These are phyloP conservation scores for Speoplatyrhinus poulsoni DNA, from an alignment of 2,113 vertebrate species.

Conservation along the genomic window DNA sequence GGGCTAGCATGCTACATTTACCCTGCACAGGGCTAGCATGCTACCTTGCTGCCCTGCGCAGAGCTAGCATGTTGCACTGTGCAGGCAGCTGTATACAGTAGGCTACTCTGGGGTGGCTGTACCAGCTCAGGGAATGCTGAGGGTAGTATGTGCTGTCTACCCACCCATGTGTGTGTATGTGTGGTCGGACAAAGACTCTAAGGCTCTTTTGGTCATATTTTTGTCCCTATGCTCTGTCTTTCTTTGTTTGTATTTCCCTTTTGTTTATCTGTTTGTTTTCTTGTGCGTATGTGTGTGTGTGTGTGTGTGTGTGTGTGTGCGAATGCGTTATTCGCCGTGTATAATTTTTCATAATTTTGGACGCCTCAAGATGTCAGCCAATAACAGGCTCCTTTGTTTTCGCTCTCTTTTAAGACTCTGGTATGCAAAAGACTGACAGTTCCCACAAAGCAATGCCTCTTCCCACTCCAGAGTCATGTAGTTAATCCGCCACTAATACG, in stretches of 20 bases:
- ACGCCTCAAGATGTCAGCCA: background rate
- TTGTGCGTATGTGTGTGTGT: background rate
- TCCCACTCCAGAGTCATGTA: conserved; percentile 43
- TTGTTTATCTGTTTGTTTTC: background rate
- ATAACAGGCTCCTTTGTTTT: background rate
- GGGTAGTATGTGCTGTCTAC: background rate
- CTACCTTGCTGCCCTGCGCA: too few relatives aligned
- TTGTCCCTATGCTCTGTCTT: conserved; percentile 6
- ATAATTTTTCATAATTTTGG: background rate
- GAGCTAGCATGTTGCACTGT: too few relatives aligned
- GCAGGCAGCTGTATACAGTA: too few relatives aligned
- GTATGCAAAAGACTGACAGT: conserved; percentile 29
- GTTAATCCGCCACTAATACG: conserved; percentile 52
- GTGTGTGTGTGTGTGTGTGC: background rate
- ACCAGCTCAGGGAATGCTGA: too few relatives aligned
- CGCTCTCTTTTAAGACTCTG: background rate
- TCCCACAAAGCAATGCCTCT: conserved; percentile 19
- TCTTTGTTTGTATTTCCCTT: background rate
- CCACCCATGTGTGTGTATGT: background rate
- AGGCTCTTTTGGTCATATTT: background rate
- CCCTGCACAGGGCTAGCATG: too few relatives aligned
- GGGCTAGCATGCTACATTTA: too few relatives aligned
- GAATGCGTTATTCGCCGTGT: background rate
- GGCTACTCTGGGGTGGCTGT: too few relatives aligned
- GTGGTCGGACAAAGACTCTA: too few relatives aligned